Percentiles rank a stretch among this genome's conserved stretches.
Conservation (phyloP, 2,888 invertebrate genomes). For the Tenthredo amoena region DNA sequence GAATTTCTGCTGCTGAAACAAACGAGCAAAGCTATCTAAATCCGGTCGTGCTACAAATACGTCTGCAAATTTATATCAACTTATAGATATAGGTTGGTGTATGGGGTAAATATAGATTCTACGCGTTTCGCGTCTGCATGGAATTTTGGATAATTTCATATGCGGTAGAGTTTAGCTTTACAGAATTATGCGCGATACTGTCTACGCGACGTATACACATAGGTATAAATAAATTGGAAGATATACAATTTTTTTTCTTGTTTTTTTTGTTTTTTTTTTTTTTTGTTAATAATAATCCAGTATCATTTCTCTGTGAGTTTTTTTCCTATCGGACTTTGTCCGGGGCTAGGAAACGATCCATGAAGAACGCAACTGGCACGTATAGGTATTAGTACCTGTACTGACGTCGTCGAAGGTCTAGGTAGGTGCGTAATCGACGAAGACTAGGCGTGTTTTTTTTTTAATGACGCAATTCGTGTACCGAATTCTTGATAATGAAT, state of each 20-base stretch:
- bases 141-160: background rate
- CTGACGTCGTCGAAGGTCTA: background rate
- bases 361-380: background rate
- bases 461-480: background rate
- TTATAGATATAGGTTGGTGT: background rate
- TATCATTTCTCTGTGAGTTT: background rate
- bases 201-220: background rate
- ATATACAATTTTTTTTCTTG: background rate
- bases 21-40: constrained; percentile 54
- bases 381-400: background rate
- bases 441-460: background rate
- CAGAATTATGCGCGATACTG: background rate
- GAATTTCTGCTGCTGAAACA: constrained; percentile 91
- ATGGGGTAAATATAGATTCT: constrained; percentile 16
- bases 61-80: constrained; percentile 27
- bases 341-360: background rate
- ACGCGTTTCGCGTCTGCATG: background rate
- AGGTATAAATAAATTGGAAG: background rate
- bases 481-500: background rate
- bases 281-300: background rate
- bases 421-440: background rate
- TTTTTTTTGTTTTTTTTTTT: background rate
- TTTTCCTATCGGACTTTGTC: constrained; percentile 20
- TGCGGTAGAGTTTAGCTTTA: background rate
- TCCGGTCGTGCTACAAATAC: constrained; percentile 30